Conservation (phyloP, 2,797 vertebrate genomes). For the Alcedo quadribrachys region DNA sequence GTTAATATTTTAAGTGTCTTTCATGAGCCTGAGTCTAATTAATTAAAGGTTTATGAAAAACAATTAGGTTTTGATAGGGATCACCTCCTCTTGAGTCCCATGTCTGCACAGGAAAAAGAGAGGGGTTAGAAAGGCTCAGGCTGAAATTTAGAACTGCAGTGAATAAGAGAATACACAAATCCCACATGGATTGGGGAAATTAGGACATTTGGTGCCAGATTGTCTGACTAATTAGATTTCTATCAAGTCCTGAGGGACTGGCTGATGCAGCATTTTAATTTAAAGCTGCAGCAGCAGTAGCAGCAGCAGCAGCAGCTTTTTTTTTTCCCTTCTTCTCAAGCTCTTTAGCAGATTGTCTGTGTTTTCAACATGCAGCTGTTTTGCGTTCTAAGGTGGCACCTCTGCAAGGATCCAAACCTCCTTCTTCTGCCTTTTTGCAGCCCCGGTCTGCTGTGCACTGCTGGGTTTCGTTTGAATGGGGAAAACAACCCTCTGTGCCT, state of each 20-base stretch:
- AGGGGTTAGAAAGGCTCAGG: conserved; percentile 56
- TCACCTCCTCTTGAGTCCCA: conserved; percentile 8
- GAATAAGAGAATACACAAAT: conserved; percentile 64
- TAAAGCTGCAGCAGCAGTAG: conserved; percentile 26
- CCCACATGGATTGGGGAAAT: conserved; percentile 64
- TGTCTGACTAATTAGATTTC: conserved; percentile 75
- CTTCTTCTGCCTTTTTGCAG: neutral
- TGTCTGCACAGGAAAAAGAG: conserved; percentile 10
- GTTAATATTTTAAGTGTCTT: conserved; percentile 57
- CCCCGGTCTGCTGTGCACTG: rapidly evolving
- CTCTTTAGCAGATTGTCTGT: neutral
- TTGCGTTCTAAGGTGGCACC: neutral
- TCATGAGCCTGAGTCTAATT: conserved; percentile 27
- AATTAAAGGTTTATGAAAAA: conserved; percentile 66
- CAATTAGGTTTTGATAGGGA: conserved; percentile 48
- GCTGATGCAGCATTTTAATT: conserved; percentile 62
- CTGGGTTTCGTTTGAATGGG: neutral
- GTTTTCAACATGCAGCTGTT: neutral
- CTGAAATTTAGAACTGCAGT: conserved; percentile 54
- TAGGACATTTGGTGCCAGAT: conserved; percentile 72
- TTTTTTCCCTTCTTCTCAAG: neutral
- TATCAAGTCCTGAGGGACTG: conserved; percentile 59
- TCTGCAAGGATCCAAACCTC: neutral
- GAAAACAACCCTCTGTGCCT: neutral
- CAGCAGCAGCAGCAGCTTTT: neutral